Base-by-base conservation (phyloP, 1,140 invertebrate species). In the Papilio polyxenes region DNA sequence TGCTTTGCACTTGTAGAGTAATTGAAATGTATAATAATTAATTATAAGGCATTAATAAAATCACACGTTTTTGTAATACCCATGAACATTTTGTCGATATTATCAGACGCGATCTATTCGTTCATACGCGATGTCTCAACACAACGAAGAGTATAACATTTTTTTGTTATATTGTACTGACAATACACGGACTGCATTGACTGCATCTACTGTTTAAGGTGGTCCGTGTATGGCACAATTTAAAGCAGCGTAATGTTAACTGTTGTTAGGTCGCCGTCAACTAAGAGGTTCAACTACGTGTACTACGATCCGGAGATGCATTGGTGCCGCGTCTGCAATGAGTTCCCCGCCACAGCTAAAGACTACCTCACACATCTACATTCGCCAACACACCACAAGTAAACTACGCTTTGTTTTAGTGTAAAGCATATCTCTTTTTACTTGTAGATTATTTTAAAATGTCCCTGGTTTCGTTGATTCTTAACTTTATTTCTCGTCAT, bases 291-390 rank as follows among this genome's bases (percentile, higher is more conserved):
- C 91, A 97, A 97, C 95, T 97, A 97, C 89, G 96, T 97, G 51
- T 97, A 98, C 93, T 98, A 97, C 89, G 98, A 98, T 94, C 97
- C 97, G 0, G 97, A 98, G 93, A 96, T 97, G 94, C 97, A 98
- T 93, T 98, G 98, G 98, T 98, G 98, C 92, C 95, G 97, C 81
- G 95, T 96, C 74, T 98, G 98, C 93, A 96, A 98, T 92, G 96
- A 97, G 86, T 98, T 98, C 91, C 97, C 97, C 48, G 96, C 97
- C 90, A 97, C 97, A 13, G 97, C 97, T 72, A 97, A 97, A 91
- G 97, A 98, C 91, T 97, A 97, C 92, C 94, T 98, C 65, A 96
- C 97, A 92, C 98, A 98, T 95, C 95, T 98, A 80, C 97, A 98
- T 89, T 96, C 96, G 80, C 95, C 96, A 83, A 96, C 97, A 31